Evolutionary conservation across 2,113 vertebrate species (phyloP).

Genomic region (Todiramphus saurophagus): DNA sequence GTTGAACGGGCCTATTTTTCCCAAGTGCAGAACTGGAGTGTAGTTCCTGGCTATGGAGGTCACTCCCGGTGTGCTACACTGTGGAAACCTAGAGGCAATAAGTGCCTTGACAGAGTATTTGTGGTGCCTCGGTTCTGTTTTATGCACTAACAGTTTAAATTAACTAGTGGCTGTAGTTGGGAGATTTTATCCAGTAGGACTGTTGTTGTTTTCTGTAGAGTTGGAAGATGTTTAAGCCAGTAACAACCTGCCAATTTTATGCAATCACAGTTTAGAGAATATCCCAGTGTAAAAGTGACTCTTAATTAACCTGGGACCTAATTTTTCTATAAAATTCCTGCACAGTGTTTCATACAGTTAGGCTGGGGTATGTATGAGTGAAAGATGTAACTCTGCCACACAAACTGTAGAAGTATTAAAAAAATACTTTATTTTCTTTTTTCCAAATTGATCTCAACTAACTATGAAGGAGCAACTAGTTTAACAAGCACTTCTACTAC

Average conservation of each 20-base stretch:
- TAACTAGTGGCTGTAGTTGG: slow-evolving; percentile 71
- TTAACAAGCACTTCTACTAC: slow-evolving; percentile 32
- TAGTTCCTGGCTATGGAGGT: slow-evolving; percentile 63
- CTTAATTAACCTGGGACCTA: slow-evolving; percentile 7
- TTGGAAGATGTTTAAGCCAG: slow-evolving; percentile 53
- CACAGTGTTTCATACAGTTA: neutral
- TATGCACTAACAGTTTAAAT: slow-evolving; percentile 72
- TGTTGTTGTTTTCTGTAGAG: slow-evolving; percentile 71
- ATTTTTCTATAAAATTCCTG: slow-evolving; percentile 17
- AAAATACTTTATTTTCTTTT: slow-evolving; percentile 73
- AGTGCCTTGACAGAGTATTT: slow-evolving; percentile 65
- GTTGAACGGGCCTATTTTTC: slow-evolving; percentile 90
- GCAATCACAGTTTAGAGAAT: neutral
- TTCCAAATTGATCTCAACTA: slow-evolving; percentile 39
- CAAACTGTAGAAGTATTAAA: slow-evolving; percentile 33
- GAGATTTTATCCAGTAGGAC: slow-evolving; percentile 66
- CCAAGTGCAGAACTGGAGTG: slow-evolving; percentile 93
- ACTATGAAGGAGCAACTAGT: slow-evolving; percentile 21
- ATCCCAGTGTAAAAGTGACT: slow-evolving; percentile 20
- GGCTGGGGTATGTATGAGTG: neutral
- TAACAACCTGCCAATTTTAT: neutral
- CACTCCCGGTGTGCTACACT: slow-evolving; percentile 22
- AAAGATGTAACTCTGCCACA: slow-evolving; percentile 5
- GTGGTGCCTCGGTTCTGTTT: slow-evolving; percentile 72
- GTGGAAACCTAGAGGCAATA: slow-evolving; percentile 58